phyloP scores from a whole-genome alignment of 2,797 vertebrate species.

The Helostoma temminkii region DNA sequence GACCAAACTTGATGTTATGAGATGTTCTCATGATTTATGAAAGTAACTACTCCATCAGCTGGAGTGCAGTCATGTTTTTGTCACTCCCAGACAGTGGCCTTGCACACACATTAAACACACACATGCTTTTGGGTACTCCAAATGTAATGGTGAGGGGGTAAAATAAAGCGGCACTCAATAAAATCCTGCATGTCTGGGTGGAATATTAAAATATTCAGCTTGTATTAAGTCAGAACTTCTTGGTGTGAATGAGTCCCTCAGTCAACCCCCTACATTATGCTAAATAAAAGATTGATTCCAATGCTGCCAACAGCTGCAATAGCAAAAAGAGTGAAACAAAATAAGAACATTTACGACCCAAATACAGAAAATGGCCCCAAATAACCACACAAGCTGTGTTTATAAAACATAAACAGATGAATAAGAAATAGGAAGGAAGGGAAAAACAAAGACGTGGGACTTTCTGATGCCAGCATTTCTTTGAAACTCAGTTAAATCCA shows the following conservation, averaged over 20 bases:
- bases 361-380: slow-evolving; percentile 29
- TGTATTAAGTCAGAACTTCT: slow-evolving; percentile 44
- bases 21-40: slow-evolving; percentile 76
- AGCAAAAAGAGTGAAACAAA: not conserved
- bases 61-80: slow-evolving; percentile 48
- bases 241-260: slow-evolving; percentile 30
- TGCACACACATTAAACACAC: slow-evolving; percentile 10
- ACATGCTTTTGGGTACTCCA: slow-evolving; percentile 9
- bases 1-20: slow-evolving; percentile 64
- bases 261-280: slow-evolving; percentile 4
- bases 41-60: slow-evolving; percentile 53
- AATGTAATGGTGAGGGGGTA: slow-evolving; percentile 11
- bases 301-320: slow-evolving; percentile 6
- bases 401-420: slow-evolving; percentile 44
- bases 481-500: slow-evolving; percentile 37
- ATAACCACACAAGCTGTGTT: slow-evolving; percentile 33
- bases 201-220: slow-evolving; percentile 51
- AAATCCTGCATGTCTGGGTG: slow-evolving; percentile 13
- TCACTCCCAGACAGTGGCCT: slow-evolving; percentile 37
- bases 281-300: slow-evolving; percentile 35
- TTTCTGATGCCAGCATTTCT: slow-evolving; percentile 28
- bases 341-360: slow-evolving; percentile 22
- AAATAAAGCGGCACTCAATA: slow-evolving; percentile 45
- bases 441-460: slow-evolving; percentile 10
- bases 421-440: slow-evolving; percentile 17